A percentile compares a stretch with the other conserved stretches of the same genome.
phyloP scores from a whole-genome alignment of 1,140 invertebrate genomes.

The Bombyx mandarina region DNA sequence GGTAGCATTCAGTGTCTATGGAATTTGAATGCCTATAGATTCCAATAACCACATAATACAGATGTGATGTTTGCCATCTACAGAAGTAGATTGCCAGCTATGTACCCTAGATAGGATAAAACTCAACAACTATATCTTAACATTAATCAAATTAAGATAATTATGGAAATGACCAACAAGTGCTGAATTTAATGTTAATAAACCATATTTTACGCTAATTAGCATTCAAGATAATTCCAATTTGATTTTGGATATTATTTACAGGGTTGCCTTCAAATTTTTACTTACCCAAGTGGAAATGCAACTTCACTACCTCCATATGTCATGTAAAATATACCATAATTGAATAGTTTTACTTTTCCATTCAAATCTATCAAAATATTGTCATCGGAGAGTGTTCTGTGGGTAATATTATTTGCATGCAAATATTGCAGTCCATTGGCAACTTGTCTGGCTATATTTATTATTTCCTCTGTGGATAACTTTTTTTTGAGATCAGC shows the following conservation, averaged over 20 bases:
- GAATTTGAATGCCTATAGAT: too few relatives aligned
- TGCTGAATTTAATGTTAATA: too few relatives aligned
- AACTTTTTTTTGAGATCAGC: conserved; percentile 61
- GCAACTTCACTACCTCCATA: conserved; percentile 85
- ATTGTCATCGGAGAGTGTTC: conserved; percentile 87
- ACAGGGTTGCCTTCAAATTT: not conserved
- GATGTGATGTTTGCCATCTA: too few relatives aligned
- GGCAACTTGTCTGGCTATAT: conserved; percentile 79
- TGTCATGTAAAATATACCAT: conserved; percentile 94
- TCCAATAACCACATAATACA: too few relatives aligned
- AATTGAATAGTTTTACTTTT: conserved; percentile 90
- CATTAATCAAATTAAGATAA: too few relatives aligned
- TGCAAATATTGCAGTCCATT: conserved; percentile 84
- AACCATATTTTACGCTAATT: not conserved
- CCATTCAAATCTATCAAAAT: conserved; percentile 82
- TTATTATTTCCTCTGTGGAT: conserved; percentile 70
- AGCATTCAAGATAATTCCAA: not conserved
- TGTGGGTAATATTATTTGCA: conserved; percentile 80
- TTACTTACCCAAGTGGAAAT: conserved; percentile 90
- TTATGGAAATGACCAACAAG: too few relatives aligned
- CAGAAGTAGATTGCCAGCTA: too few relatives aligned
- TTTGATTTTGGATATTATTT: not conserved
- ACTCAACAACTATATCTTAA: too few relatives aligned
- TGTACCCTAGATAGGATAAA: too few relatives aligned
- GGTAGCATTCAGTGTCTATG: too few relatives aligned